A percentile compares a stretch with the other conserved stretches of the same genome.
These are phyloP conservation scores for Umimayanthus chanpuru DNA, from an alignment of 92 coral and sea anemone species.

Conservation along the genomic window DNA sequence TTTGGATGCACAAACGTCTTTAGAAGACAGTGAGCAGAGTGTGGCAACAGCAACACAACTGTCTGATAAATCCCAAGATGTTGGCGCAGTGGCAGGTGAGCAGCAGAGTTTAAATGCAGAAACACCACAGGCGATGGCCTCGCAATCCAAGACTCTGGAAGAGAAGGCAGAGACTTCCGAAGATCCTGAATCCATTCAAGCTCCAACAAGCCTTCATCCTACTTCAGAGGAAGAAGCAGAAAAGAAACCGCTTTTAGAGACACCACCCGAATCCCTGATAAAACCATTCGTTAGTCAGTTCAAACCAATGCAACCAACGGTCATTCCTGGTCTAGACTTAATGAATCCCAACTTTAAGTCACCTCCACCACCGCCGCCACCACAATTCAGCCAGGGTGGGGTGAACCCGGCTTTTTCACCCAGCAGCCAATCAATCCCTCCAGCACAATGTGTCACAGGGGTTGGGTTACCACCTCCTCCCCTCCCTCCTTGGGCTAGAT, in stretches of 20 bases:
- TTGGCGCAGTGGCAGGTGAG: background rate
- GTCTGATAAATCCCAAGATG: background rate
- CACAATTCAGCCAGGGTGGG: conserved; percentile 14
- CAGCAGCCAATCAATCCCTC: background rate
- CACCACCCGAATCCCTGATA: background rate
- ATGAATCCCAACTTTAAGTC: conserved; percentile 39
- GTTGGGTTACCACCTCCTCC: conserved; percentile 26
- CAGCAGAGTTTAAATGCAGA: background rate
- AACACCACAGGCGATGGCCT: background rate
- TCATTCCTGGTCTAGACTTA: conserved; percentile 37
- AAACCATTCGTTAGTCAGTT: conserved; percentile 13
- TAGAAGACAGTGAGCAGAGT: background rate
- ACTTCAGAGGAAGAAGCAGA: background rate
- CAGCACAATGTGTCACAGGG: background rate
- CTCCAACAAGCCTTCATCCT: background rate
- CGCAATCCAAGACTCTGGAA: background rate
- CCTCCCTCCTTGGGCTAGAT: conserved; percentile 44
- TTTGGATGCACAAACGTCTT: background rate
- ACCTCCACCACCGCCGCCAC: conserved; percentile 35
- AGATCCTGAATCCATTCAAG: background rate
- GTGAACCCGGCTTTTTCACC: conserved; percentile 15
- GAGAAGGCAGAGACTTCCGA: background rate
- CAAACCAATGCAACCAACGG: conserved; percentile 12
- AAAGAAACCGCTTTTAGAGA: background rate
- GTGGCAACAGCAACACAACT: background rate